Percentiles rank a stretch among this genome's conserved stretches.
Evolutionary conservation across 2,797 vertebrate genomes (phyloP).

Genomic region (Accipiter minullus): DNA sequence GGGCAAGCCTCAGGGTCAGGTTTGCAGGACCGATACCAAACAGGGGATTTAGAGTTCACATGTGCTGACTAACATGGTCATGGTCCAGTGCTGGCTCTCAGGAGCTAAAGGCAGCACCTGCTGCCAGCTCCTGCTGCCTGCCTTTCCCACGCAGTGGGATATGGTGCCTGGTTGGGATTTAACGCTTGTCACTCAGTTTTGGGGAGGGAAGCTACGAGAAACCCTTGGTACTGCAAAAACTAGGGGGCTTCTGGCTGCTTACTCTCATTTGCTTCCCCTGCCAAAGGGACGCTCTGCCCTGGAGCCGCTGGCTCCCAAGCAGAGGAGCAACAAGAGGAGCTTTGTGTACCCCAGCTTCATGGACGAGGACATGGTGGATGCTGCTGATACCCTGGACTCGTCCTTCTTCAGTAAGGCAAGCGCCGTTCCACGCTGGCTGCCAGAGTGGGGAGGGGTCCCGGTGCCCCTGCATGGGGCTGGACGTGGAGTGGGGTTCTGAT

Average conservation of each 20-base stretch:
- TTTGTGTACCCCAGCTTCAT: conserved; percentile 88
- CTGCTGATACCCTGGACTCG: conserved; percentile 82
- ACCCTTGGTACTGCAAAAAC: neutral
- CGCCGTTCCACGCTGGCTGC: neutral
- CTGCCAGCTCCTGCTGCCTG: neutral
- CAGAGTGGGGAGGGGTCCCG: fast-evolving
- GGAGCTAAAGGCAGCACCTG: neutral
- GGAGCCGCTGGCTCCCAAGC: conserved; percentile 76
- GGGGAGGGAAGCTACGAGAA: neutral
- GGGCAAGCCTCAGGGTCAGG: neutral
- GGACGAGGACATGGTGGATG: conserved; percentile 89
- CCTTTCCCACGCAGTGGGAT: fast-evolving
- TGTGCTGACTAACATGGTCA: fast-evolving
- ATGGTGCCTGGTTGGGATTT: neutral
- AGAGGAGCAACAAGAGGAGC: conserved; percentile 81
- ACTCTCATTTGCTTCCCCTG: neutral
- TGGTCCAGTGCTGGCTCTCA: fast-evolving
- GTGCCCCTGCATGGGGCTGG: neutral
- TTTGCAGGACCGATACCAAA: neutral
- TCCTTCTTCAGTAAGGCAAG: conserved; percentile 97
- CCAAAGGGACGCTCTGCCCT: conserved; percentile 85
- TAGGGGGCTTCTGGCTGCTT: neutral
- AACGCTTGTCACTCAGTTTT: neutral
- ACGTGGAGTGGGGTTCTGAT: neutral
- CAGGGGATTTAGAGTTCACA: neutral